Evolutionary conservation across 2,113 vertebrate species (phyloP), one percentile per base, ranked within the genome.

Genomic region (Oreotrochilus melanogaster): DNA sequence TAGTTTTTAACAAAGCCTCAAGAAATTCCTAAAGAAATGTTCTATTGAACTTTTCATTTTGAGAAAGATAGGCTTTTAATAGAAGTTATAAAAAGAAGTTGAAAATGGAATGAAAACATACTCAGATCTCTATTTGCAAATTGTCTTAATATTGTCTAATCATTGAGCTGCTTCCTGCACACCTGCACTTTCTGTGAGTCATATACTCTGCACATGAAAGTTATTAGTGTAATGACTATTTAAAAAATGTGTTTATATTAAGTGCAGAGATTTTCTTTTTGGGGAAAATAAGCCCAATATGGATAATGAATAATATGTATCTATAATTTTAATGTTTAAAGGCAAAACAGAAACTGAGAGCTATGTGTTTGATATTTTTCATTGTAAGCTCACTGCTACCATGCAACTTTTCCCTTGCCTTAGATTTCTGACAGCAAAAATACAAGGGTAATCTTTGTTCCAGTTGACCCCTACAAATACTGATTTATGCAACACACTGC

Each of bases 101-200:
- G 18, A 31, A 7, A 92, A 50, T 58, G 19, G 33, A 78, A 9
- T 92, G 43, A 91, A 96, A 78, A 84, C 78, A 62, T 47, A 30
- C 37, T 81, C 25, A 30, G 45, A 19, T 78, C 43, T 71, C 57
- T 82, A 18, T 66, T 89, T 0, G 0, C 23, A 57, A 58, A 62
- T 66, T 94, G 33, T 74, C 78, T 69, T 78, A 74, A 85, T 85
- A 64, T 78, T 94, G 18, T 74, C 35, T 74, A 62, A 89, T 89
- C 43, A 39, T 7, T 35, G 27, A 92, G 47, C 42, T 88, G 23
- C 78, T 88, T 95, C 78, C 50, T 83, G 60, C 56, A 25, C 71
- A 93, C 67, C 58, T 90, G 67, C 64, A 50, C 35, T 65, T 92
- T 53, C 43, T 78, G 9, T 91, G 95, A 92, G 84, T 91, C 91